Conservation (phyloP, 2,797 vertebrate genomes). For the Rhincodon typus region DNA sequence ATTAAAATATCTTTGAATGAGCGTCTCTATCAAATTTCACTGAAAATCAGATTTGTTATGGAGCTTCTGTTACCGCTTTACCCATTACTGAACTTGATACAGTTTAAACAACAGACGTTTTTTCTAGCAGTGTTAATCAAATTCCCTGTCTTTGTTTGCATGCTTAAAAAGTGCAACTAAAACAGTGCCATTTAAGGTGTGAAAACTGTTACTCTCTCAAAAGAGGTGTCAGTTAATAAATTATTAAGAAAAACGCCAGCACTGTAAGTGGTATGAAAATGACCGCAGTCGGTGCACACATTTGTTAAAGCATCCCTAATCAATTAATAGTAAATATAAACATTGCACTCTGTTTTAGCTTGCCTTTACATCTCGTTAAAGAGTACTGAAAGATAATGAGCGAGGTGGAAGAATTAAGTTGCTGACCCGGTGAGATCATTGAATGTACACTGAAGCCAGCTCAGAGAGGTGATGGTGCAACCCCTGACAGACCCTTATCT, state of each 20-base stretch:
- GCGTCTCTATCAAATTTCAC: not conserved
- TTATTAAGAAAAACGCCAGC: not conserved
- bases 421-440: not conserved
- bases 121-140: not conserved
- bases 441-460: not conserved
- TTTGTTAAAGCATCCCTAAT: not conserved
- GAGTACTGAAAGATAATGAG: not conserved
- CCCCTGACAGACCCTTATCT: not conserved
- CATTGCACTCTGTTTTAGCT: not conserved
- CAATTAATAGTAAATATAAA: not conserved
- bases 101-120: not conserved
- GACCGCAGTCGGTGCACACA: too few species aligned
- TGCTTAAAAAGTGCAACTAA: not conserved
- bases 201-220: not conserved
- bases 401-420: not conserved
- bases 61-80: not conserved
- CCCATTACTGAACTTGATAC: slow-evolving; percentile 4
- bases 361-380: not conserved
- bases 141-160: not conserved
- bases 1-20: not conserved
- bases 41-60: not conserved
- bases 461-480: not conserved
- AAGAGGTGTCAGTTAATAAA: not conserved
- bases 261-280: not conserved
- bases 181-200: slow-evolving; percentile 1